Conservation (phyloP, 2,888 invertebrate genomes). For the Zhuqinia jingwanae region DNA sequence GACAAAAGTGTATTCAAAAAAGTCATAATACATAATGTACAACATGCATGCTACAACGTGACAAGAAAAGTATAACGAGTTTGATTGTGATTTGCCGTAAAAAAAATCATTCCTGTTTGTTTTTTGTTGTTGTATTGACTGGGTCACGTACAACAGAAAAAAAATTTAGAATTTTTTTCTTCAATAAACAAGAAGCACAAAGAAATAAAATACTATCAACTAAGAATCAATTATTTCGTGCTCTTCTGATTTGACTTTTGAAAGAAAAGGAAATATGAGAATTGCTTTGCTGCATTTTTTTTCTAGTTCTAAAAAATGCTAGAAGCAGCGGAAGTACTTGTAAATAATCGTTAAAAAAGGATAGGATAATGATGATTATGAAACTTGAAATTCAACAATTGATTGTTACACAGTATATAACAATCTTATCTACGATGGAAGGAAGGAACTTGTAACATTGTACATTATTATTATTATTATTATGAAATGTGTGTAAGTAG, state of each 20-base stretch:
- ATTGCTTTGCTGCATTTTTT: neutral
- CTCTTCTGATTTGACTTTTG: neutral
- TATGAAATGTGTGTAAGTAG: slow-evolving; percentile 30
- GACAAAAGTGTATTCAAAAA: slow-evolving; percentile 10
- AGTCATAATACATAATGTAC: neutral
- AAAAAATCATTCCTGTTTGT: slow-evolving; percentile 22
- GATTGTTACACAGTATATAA: neutral
- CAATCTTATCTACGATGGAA: neutral
- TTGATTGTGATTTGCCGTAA: neutral
- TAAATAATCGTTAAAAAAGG: neutral
- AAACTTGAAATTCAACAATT: slow-evolving; percentile 25
- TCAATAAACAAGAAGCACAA: neutral
- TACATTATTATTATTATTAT: neutral
- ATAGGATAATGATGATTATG: slow-evolving; percentile 1
- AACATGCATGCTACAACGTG: no score
- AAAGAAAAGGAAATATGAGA: no score
- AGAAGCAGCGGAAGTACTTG: slow-evolving; percentile 12
- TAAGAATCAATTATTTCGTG: neutral
- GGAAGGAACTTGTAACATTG: slow-evolving; percentile 7
- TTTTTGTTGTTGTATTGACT: slow-evolving; percentile 39
- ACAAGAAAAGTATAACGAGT: neutral
- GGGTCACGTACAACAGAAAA: slow-evolving; percentile 65
- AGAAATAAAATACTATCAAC: neutral
- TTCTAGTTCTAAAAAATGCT: neutral
- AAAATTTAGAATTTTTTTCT: slow-evolving; percentile 8